Percentiles rank a stretch among this genome's conserved stretches.
Conservation (phyloP, 2,113 vertebrate species). For the Burhinus bistriatus region DNA sequence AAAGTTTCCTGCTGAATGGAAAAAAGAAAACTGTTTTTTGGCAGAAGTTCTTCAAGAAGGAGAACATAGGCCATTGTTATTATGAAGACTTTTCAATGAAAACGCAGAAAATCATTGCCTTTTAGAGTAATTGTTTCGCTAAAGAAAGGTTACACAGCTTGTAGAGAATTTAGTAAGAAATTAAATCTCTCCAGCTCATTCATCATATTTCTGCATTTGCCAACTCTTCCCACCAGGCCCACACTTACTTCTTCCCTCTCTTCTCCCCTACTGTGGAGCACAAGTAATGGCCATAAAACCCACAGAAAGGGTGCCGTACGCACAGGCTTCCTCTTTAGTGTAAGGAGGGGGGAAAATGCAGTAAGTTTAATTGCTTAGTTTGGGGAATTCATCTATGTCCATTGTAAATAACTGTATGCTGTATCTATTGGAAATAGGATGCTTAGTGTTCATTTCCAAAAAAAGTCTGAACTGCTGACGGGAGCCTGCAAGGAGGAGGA, state of each 20-base stretch:
- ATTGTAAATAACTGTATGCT: conserved; percentile 34
- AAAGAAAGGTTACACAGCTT: conserved; percentile 55
- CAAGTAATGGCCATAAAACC: conserved; percentile 60
- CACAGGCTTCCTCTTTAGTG: conserved; percentile 45
- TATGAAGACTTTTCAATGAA: conserved; percentile 64
- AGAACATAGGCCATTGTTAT: conserved; percentile 69
- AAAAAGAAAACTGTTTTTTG: conserved; percentile 65
- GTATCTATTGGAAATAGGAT: conserved; percentile 32
- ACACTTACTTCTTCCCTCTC: conserved; percentile 48
- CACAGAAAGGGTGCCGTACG: conserved; percentile 21
- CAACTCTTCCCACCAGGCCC: conserved; percentile 59
- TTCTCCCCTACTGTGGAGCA: conserved; percentile 48
- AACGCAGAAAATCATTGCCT: conserved; percentile 51
- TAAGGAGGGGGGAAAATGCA: background rate
- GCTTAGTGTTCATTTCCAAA: background rate
- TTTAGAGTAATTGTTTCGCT: conserved; percentile 54
- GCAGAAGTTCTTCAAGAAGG: conserved; percentile 61
- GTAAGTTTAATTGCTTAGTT: conserved; percentile 41
- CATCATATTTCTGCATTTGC: conserved; percentile 67
- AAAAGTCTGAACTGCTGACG: background rate
- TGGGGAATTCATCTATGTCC: conserved; percentile 23
- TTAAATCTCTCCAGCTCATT: conserved; percentile 65
- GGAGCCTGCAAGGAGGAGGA: background rate
- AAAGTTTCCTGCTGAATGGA: conserved; percentile 62
- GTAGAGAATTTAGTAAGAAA: conserved; percentile 67